Evolutionary conservation across 2,888 invertebrate genomes (phyloP), one percentile per base, ranked within the genome.

Genomic region (Pasiphila rectangulata): DNA sequence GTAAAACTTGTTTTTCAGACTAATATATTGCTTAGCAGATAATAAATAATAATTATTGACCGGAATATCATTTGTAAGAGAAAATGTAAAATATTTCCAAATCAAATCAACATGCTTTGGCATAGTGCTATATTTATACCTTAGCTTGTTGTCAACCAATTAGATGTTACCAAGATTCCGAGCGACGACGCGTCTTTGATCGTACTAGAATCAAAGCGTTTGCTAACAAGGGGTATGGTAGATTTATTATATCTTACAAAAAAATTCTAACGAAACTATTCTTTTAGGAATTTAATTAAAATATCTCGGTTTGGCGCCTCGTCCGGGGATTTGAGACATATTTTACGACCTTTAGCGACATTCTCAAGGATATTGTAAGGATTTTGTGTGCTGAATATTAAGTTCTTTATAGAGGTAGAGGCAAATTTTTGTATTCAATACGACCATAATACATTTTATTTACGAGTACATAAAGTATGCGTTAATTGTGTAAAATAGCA

Each of bases 191-290:
- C 64, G 69, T 67, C 84, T 87, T 86, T 87, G 87, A 86, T 84
- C 84, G 76, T 66, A 56, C 58, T 64, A 65, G 69, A 80, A 79
- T 82, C 80, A 81, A 85, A 84, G 80, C 75, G 61, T 62, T 69
- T 68, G 64, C 77, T 84, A 83, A 84, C 83, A 79, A 81, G 79
- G 68, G 64, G 72, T 75, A 77, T 74, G 85, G 83, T 83, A 83
- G 83, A 84, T 87, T 85, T 87, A 87, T 83, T 64, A 59, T 69
- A 27, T 54, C 65, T 70, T 66, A 74, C 73, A 64, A 77, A 77
- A 76, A 79, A 78, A 71, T 72, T 64, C 62, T 61, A 57, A 61
- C 57, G 62, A 69, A 64, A 61, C 63, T 63, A 69, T 67, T 69
- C 74, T 74, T 75, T 79, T 66, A 63, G 62, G 64, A 64, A 64